Conservation (phyloP, 2,888 invertebrate genomes). For the Dryococelus australis region DNA sequence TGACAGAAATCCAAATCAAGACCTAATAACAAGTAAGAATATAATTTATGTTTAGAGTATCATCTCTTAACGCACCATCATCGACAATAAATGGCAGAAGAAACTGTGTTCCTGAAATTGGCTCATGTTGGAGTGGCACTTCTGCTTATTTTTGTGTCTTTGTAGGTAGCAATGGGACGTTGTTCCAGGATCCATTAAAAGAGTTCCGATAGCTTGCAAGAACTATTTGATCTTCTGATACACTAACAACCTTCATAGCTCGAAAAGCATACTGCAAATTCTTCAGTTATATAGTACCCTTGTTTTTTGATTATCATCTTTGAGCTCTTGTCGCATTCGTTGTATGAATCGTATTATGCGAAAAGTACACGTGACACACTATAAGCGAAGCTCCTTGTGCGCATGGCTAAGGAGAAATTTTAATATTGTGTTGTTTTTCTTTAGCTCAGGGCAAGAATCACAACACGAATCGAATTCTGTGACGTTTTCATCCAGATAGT, state of each 20-base stretch:
- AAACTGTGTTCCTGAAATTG: background rate
- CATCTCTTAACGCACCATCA: background rate
- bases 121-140: background rate
- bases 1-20: no score
- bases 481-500: slow-evolving; percentile 22
- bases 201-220: background rate
- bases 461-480: background rate
- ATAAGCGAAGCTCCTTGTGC: background rate
- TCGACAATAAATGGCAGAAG: background rate
- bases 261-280: background rate
- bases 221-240: background rate
- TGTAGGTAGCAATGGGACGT: background rate
- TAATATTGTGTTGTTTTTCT: slow-evolving; percentile 21
- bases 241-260: background rate
- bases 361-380: background rate
- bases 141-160: background rate
- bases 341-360: background rate
- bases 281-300: background rate
- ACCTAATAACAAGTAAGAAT: no score
- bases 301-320: background rate
- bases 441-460: slow-evolving; percentile 18
- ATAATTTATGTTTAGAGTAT: no score
- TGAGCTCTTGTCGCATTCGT: background rate
- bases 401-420: background rate
- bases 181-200: background rate